Evolutionary conservation across 2,797 vertebrate genomes (phyloP).

Genomic region (Heliangelus exortis): DNA sequence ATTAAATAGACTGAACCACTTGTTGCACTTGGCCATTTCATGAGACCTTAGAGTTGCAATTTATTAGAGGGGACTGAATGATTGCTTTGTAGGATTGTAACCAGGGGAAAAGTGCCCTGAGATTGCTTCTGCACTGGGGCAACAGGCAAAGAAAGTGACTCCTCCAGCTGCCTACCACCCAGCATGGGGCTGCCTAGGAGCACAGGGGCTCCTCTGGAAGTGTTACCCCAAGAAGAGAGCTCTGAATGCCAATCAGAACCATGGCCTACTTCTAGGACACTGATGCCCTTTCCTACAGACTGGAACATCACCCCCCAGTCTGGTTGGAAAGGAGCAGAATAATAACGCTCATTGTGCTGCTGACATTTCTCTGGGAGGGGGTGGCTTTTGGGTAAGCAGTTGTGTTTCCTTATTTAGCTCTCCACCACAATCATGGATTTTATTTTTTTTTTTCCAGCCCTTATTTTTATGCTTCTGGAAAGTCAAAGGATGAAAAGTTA

Average conservation of each 20-base stretch:
- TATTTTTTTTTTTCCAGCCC: background rate
- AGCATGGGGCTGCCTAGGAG: fast-evolving
- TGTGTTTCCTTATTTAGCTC: constrained; percentile 45
- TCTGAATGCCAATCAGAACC: background rate
- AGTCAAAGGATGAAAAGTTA: background rate
- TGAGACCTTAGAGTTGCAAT: background rate
- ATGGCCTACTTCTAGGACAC: background rate
- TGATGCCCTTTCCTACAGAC: constrained; percentile 4
- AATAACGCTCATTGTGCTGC: constrained; percentile 33
- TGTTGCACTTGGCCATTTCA: background rate
- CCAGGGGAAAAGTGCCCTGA: background rate
- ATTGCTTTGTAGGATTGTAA: background rate
- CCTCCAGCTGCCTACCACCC: background rate
- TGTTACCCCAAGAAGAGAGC: background rate
- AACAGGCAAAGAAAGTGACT: background rate
- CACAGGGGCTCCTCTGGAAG: background rate
- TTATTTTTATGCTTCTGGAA: background rate
- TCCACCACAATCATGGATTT: background rate
- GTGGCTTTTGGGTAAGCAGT: constrained; percentile 27
- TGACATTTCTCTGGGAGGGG: constrained; percentile 50
- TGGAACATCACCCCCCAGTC: background rate
- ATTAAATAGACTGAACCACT: background rate
- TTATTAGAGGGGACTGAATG: background rate
- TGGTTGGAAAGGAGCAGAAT: background rate
- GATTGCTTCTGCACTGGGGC: fast-evolving